Evolutionary conservation across 2,888 invertebrate genomes (phyloP).

Genomic region (Scotopteryx bipunctaria): DNA sequence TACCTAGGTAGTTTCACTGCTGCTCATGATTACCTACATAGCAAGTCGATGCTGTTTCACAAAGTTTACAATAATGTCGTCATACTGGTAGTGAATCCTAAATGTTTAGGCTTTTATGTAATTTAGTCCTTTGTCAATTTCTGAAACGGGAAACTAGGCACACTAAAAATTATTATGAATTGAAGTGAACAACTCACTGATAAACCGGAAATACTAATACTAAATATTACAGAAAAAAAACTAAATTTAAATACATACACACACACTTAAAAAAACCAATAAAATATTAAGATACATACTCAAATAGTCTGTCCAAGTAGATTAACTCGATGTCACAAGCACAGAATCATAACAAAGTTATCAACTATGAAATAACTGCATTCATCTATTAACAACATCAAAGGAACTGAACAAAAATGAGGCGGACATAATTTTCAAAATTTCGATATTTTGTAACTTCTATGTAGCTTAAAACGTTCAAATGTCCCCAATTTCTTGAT

Average conservation of each 20-base stretch:
- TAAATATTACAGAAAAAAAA: neutral
- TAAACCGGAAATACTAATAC: too few relatives aligned
- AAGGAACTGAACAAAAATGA: conserved; percentile 36
- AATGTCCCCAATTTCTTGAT: conserved; percentile 65
- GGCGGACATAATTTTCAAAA: conserved; percentile 58
- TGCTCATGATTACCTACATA: too few relatives aligned
- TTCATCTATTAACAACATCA: conserved; percentile 17
- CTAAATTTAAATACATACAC: neutral
- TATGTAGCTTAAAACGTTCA: conserved; percentile 63
- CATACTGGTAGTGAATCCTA: too few relatives aligned
- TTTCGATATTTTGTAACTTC: conserved; percentile 66
- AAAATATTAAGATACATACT: neutral
- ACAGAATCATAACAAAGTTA: neutral
- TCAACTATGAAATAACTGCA: neutral
- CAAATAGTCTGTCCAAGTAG: neutral
- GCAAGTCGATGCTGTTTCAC: too few relatives aligned
- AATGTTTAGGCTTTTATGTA: too few relatives aligned
- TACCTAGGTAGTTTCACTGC: too few relatives aligned
- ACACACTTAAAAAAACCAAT: neutral
- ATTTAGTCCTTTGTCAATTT: too few relatives aligned
- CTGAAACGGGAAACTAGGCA: too few relatives aligned
- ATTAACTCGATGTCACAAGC: neutral
- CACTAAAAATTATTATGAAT: too few relatives aligned
- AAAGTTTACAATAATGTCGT: too few relatives aligned
- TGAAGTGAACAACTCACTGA: too few relatives aligned